Evolutionary conservation across 2,797 vertebrate species (phyloP), one percentile per base, ranked within the genome.

Genomic region (Pangasius djambal): DNA sequence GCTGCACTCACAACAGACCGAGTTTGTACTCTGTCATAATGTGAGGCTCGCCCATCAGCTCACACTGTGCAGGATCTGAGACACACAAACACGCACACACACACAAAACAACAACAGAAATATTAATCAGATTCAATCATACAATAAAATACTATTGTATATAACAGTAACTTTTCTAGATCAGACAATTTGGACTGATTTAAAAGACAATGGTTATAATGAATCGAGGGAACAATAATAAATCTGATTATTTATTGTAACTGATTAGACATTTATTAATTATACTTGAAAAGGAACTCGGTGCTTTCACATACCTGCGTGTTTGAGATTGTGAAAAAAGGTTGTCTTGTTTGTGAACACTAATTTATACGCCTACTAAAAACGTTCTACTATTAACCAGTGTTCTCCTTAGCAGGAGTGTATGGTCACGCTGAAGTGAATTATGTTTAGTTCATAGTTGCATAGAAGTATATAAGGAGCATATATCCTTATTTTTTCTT

Each of bases 31-130:
- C 98, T 93, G 97, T 94, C 98, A 99, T 98, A 88, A 97, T 91
- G 93, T 99, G 98, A 20, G 98, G 98, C 52, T 99, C 98, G 5
- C 98, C 98, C 97, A 99, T 98, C 91, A 97, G 69, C 93, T 99
- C 98, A 92, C 97, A 97, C 91, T 97, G 97, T 12, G 95, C 92
- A 59, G 98, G 97, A 96, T 99, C 98, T 99, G 95, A 48, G 94
- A 92, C 88, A 89, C 82, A 65, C 59, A 84, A 88, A 89, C 37
- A n/a, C n/a, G n/a, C 34, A 34, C 34, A 44, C 81, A 83, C 37
- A 90, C 89, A 86, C 5, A 50, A 50, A 50, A 50, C 40, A 50
- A 50, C 81, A 52, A 20, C 48, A 7, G 0, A 74, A 2, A 48
- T 0, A 88, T 61, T 16, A 84, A 34, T 82, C n/a, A 74, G 13